Evolutionary conservation across 2,888 invertebrate species (phyloP).

Genomic region (Gnatocerus cornutus): DNA sequence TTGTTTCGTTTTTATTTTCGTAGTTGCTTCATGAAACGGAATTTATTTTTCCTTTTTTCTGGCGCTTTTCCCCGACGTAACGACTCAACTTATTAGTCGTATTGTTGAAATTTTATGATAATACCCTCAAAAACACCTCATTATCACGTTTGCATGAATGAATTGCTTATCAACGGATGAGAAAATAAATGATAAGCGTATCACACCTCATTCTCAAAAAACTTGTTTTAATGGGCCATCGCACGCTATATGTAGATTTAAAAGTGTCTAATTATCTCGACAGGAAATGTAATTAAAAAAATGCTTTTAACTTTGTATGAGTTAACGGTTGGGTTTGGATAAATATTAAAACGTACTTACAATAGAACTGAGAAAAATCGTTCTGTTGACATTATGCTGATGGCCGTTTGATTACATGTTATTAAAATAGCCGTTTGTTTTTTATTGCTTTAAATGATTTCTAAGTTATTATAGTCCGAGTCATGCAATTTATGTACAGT

Average conservation of each 20-base stretch:
- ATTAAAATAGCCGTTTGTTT: slow-evolving; percentile 55
- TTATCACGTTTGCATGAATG: slow-evolving; percentile 10
- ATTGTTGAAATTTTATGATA: slow-evolving; percentile 1
- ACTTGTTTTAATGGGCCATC: slow-evolving; percentile 19
- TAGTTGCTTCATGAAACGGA: slow-evolving; percentile 66
- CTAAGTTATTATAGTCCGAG: slow-evolving; percentile 52
- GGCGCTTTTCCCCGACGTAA: slow-evolving; percentile 20
- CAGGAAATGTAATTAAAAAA: slow-evolving; percentile 44
- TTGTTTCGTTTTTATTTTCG: slow-evolving; percentile 65
- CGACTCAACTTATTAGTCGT: slow-evolving; percentile 5
- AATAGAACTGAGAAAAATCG: slow-evolving; percentile 31
- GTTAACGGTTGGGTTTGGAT: slow-evolving; percentile 18
- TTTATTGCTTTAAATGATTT: slow-evolving; percentile 55
- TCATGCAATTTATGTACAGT: slow-evolving; percentile 54
- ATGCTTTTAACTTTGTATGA: slow-evolving; percentile 7
- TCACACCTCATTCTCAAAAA: slow-evolving; percentile 17
- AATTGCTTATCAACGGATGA: slow-evolving; percentile 22
- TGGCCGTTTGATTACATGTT: slow-evolving; percentile 56
- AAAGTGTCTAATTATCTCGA: slow-evolving; percentile 32
- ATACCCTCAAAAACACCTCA: background rate
- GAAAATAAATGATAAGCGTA: slow-evolving; percentile 39
- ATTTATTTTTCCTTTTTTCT: slow-evolving; percentile 59
- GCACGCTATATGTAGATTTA: slow-evolving; percentile 22
- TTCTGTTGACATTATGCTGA: slow-evolving; percentile 54
- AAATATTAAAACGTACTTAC: slow-evolving; percentile 2